Conservation (phyloP, 2,797 vertebrate species). For the Momotus momota region DNA sequence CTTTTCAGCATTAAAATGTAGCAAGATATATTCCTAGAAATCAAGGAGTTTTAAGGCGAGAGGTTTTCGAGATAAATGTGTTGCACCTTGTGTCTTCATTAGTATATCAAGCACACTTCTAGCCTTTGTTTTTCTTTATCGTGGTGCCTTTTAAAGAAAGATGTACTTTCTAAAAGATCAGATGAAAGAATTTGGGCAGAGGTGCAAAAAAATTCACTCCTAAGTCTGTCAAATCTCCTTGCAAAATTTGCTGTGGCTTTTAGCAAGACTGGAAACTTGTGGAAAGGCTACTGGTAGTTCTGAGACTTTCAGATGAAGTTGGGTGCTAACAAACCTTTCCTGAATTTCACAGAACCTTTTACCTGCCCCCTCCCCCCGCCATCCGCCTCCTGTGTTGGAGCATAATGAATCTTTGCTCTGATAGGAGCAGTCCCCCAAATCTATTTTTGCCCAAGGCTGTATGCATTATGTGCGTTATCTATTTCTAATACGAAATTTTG, state of each 20-base stretch:
- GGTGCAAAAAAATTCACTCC: not conserved
- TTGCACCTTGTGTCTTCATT: not conserved
- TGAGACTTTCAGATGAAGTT: not conserved
- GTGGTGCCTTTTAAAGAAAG: not conserved
- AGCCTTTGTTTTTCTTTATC: not conserved
- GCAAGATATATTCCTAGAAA: not conserved
- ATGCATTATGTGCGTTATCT: not conserved
- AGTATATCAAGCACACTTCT: not conserved
- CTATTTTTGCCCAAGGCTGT: not conserved
- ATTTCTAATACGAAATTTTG: not conserved
- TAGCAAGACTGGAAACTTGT: not conserved
- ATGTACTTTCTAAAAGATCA: not conserved
- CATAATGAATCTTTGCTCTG: not conserved
- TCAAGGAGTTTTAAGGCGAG: not conserved
- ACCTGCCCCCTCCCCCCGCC: not conserved
- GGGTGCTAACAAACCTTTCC: not conserved
- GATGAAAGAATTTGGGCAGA: not conserved
- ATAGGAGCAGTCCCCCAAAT: not conserved
- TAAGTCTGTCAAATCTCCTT: not conserved
- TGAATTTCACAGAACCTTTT: not conserved
- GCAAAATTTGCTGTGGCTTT: not conserved
- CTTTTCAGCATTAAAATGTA: not conserved
- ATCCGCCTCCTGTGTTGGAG: not conserved
- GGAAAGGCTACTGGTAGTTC: not conserved
- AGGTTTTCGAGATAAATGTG: not conserved